These are phyloP conservation scores for Chromobotia macracanthus DNA, from an alignment of 2,797 vertebrate genomes.

Conservation along the genomic window DNA sequence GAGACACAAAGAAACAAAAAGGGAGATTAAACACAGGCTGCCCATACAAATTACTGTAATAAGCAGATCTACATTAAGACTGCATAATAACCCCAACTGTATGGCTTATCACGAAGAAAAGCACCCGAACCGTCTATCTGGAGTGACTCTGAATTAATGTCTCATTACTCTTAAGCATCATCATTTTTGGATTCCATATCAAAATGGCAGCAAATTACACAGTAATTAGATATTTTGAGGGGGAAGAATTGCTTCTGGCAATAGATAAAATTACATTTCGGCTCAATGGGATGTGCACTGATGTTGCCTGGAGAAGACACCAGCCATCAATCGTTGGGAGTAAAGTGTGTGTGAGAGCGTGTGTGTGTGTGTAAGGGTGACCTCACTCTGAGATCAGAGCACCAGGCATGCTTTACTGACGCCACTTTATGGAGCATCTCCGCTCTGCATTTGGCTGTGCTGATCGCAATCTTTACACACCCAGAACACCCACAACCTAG, in stretches of 20 bases:
- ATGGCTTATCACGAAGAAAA: conserved; percentile 69
- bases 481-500: conserved; percentile 13
- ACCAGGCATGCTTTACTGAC: conserved; percentile 47
- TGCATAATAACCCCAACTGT: conserved; percentile 72
- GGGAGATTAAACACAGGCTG: conserved; percentile 73
- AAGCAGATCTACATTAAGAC: conserved; percentile 77
- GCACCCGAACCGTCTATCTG: conserved; percentile 73
- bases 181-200: conserved; percentile 78
- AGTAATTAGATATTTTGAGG: conserved; percentile 77
- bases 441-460: conserved; percentile 12
- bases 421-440: conserved; percentile 45
- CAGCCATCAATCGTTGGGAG: conserved; percentile 58
- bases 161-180: conserved; percentile 77
- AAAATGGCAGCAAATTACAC: conserved; percentile 78
- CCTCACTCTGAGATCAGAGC: conserved; percentile 47
- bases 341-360: conserved; percentile 40
- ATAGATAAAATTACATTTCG: conserved; percentile 73
- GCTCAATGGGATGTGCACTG: conserved; percentile 57
- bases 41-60: conserved; percentile 77
- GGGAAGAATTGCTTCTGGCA: conserved; percentile 69
- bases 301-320: conserved; percentile 60
- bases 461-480: conserved; percentile 28
- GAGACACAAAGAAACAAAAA: conserved; percentile 72
- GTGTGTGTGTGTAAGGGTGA: conserved; percentile 55
- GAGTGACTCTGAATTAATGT: conserved; percentile 79